These are phyloP conservation scores for Aldrovandia affinis DNA, from an alignment of 2,797 vertebrate species.

Conservation along the genomic window DNA sequence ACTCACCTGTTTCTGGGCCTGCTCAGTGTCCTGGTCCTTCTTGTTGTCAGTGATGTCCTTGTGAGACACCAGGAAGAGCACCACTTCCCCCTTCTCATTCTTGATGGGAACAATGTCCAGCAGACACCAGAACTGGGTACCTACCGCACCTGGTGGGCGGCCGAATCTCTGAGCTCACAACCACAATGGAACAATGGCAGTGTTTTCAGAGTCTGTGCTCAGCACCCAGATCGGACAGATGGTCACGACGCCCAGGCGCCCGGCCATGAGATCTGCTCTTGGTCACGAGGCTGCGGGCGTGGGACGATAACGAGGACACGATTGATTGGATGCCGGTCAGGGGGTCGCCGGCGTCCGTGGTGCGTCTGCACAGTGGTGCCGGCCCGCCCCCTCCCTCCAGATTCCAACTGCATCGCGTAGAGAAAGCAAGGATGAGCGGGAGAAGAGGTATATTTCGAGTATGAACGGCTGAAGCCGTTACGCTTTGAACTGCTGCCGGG, in stretches of 20 bases:
- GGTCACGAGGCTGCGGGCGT: neutral
- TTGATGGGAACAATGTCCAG: slow-evolving; percentile 82
- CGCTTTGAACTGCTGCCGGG: neutral
- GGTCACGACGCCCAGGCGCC: neutral
- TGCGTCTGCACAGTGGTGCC: neutral
- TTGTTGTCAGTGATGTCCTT: slow-evolving; percentile 84
- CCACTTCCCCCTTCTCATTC: slow-evolving; percentile 83
- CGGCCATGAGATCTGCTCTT: neutral
- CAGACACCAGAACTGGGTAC: slow-evolving; percentile 83
- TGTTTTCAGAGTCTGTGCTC: neutral
- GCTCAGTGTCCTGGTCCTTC: slow-evolving; percentile 72
- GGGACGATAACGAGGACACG: neutral
- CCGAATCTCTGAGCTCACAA: too few species aligned
- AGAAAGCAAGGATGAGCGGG: neutral
- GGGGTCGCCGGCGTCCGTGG: neutral
- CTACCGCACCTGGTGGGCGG: slow-evolving; percentile 52
- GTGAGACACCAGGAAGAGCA: slow-evolving; percentile 82
- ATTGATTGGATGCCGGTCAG: neutral
- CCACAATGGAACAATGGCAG: neutral
- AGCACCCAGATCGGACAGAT: too few species aligned
- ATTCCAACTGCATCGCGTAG: neutral
- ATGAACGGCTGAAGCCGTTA: too few species aligned
- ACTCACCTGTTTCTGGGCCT: slow-evolving; percentile 69
- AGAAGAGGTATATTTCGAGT: neutral
- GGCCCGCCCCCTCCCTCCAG: neutral